Base-by-base conservation (phyloP, 1,140 invertebrate species). In the Lepidurus packardi region DNA sequence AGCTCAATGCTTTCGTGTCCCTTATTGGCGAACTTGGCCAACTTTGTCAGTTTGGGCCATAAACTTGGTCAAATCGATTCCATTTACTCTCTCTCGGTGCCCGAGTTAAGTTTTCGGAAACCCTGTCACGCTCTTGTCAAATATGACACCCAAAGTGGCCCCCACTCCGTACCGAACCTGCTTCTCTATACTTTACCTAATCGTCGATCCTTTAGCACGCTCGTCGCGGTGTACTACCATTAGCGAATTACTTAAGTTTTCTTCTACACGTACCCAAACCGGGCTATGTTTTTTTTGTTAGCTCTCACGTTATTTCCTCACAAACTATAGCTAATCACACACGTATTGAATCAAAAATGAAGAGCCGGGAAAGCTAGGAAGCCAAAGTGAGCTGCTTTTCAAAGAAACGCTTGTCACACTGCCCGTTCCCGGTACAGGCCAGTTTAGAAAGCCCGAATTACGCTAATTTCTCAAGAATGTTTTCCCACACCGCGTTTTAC, bases 81-180 rank as follows among this genome's bases (percentile, higher is more conserved):
- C 3, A 34, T 34, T 34, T 34, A 4, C 34, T 4, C 34, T 34
- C 34, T 34, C 34, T 34, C 34, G 34, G 34, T 34, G 34, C 34
- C 34, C 53, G 53, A 65, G 53, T 21, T 65, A n/a, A 21, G 53
- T 65, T 16, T 65, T 65, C 13, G 6, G 53, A 65, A 65, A 65
- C 13, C 53, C 53, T 21, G 13, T 65, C 53, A 65, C 53, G 53
- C 53, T 16, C n/a, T 65, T 65, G 53, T 65, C 53, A 65, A 65
- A 65, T 65, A 65, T 65, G 53, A 65, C 53, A 65, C 53, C 53
- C 21, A 13, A 65, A 65, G 53, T 65, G 53, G 53, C 53, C 16
- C 53, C 53, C n/a, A n/a, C 53, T 65, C 53, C 1, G 53, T 65
- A 65, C 16, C 53, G 16, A n/a, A n/a, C 53, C 16, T 65, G 53